Base-by-base conservation (phyloP, 2,113 vertebrate species). In the Chinchilla lanigera region DNA sequence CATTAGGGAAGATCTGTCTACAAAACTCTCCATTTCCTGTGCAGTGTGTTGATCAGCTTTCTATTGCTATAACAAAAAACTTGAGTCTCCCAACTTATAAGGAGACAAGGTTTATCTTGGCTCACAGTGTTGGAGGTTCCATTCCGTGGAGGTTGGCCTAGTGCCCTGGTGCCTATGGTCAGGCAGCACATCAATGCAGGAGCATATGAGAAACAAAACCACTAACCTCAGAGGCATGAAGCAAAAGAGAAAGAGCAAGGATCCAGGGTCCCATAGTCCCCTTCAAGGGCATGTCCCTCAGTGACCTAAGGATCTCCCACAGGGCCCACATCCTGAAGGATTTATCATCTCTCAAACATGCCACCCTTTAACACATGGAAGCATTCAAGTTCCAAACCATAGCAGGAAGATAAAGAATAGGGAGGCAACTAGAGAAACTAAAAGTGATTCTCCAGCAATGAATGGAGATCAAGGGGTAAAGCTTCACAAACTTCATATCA, bases 371-470 rank as follows among this genome's bases (percentile, higher is more conserved):
- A 61, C 4, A 24, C 35, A 24, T 16, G 28, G 56, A 1, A 12
- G 63, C 19, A 63, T 10, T 41, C 17, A 41, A 77, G 33, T 33
- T 3, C 28, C 44, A 65, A 65, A 75, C 35, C 12, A 63, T 5
- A 77, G 24, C 24, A 61, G 38, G 33, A 52, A 10, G 17, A 22
- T n/a, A 80, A 80, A 26, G 24, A 63, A 71, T 3, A 8, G 28
- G 52, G 12, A 33, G 26, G 7, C 5, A 20, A 14, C 7, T 17
- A 24, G 28, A 13, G 47, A 28, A 12, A 8, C 1, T 2, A 3
- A 38, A 5, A 17, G 5, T 41, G 26, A 77, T 20, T 6, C 41
- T 11, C 54, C 4, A 44, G 7, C 9, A 38, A 78, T 58, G 33
- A 20, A 33, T 3, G 14, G 33, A 52, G 82, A 35, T 17, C 13